phyloP scores from a whole-genome alignment of 2,113 vertebrate species.

The Mus musculus region DNA sequence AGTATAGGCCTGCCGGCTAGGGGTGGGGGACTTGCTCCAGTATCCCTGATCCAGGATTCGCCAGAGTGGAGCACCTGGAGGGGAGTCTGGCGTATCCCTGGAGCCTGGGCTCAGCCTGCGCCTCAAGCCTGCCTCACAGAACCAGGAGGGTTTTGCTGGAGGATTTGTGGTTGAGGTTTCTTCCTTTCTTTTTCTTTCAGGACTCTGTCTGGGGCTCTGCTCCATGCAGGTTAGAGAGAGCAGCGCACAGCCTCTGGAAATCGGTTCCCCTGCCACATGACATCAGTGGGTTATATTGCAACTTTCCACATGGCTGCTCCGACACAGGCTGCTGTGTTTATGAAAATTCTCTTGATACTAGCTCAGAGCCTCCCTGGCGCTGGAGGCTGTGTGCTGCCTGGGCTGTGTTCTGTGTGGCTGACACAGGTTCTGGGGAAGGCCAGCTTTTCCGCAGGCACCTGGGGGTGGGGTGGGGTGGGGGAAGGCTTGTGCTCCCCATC shows the following conservation, averaged over 20 bases:
- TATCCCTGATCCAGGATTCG: not conserved
- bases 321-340: slow-evolving; percentile 77
- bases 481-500: not conserved
- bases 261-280: slow-evolving; percentile 65
- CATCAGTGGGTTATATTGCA: slow-evolving; percentile 75
- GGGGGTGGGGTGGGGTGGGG: too few species aligned
- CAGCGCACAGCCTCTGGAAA: slow-evolving; percentile 35
- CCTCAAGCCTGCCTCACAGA: not conserved
- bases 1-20: not conserved
- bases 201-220: slow-evolving; percentile 43
- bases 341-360: slow-evolving; percentile 76
- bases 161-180: slow-evolving; percentile 14
- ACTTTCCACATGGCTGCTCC: slow-evolving; percentile 83
- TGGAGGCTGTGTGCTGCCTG: slow-evolving; percentile 26
- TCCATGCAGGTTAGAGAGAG: slow-evolving; percentile 40
- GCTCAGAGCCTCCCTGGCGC: slow-evolving; percentile 64
- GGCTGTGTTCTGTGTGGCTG: slow-evolving; percentile 48
- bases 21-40: not conserved
- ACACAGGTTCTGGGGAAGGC: slow-evolving; percentile 47
- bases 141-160: slow-evolving; percentile 27
- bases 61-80: not conserved
- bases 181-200: not conserved
- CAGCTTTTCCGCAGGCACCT: not conserved
- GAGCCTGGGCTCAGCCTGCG: not conserved
- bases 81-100: too few species aligned